Percentiles rank a stretch among this genome's conserved stretches.
phyloP scores from a whole-genome alignment of 2,113 vertebrate species.

The Rattus norvegicus region GRCr8 NC_086026.1:131268001-131268500 shows the following conservation, averaged over 20 bases:
- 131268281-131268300: slow-evolving; percentile 86
- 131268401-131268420: slow-evolving; percentile 88
- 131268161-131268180: slow-evolving; percentile 53
- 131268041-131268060: neutral
- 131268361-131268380: slow-evolving; percentile 90
- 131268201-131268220: slow-evolving; percentile 49
- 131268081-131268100: neutral
- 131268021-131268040: neutral
- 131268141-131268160: slow-evolving; percentile 55
- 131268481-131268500: slow-evolving; percentile 47
- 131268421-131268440: neutral
- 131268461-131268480: slow-evolving; percentile 40
- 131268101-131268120: slow-evolving; percentile 23
- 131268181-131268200: slow-evolving; percentile 26
- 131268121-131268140: slow-evolving; percentile 49
- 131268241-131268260: slow-evolving; percentile 84
- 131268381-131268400: slow-evolving; percentile 85
- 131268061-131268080: neutral
- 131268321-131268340: slow-evolving; percentile 89
- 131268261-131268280: slow-evolving; percentile 92
- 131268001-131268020: too few species aligned
- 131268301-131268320: slow-evolving; percentile 88
- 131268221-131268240: slow-evolving; percentile 44
- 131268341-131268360: slow-evolving; percentile 87
- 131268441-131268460: slow-evolving; percentile 30